A percentile compares a stretch with the other conserved stretches of the same genome.
phyloP scores from a whole-genome alignment of 2,797 vertebrate genomes.

The Florisuga fusca region DNA sequence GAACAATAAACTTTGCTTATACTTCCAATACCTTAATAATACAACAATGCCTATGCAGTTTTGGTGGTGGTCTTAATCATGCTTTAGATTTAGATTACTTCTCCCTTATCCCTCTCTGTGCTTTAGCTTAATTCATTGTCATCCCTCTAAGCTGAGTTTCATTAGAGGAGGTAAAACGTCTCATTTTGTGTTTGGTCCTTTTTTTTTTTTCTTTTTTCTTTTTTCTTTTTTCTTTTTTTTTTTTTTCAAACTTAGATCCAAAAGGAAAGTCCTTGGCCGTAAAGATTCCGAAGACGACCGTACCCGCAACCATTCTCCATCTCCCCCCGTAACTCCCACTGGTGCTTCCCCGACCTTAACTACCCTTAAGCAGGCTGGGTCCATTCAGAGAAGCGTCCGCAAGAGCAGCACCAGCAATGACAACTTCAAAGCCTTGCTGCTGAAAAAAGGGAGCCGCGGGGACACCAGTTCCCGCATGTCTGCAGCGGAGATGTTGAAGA shows the following conservation, averaged over 20 bases:
- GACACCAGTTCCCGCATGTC: constrained; percentile 96
- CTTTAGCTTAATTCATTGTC: constrained; percentile 28
- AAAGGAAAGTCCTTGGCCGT: constrained; percentile 95
- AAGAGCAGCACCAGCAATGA: constrained; percentile 97
- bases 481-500: constrained; percentile 93
- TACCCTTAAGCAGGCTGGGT: constrained; percentile 84
- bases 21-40: background rate
- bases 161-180: background rate
- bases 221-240: background rate
- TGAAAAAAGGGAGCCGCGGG: constrained; percentile 94
- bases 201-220: background rate
- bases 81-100: constrained; percentile 6
- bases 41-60: background rate
- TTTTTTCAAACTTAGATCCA: constrained; percentile 85
- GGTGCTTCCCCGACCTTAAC: constrained; percentile 65
- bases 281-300: constrained; percentile 94
- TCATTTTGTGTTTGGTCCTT: background rate
- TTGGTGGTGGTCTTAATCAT: constrained; percentile 28
- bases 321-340: constrained; percentile 83
- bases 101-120: background rate
- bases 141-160: background rate
- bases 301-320: constrained; percentile 81
- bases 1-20: background rate
- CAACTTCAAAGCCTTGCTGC: constrained; percentile 95
- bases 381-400: constrained; percentile 92